phyloP scores from a whole-genome alignment of 2,888 invertebrate species.

The Physocephala rufipes region DNA sequence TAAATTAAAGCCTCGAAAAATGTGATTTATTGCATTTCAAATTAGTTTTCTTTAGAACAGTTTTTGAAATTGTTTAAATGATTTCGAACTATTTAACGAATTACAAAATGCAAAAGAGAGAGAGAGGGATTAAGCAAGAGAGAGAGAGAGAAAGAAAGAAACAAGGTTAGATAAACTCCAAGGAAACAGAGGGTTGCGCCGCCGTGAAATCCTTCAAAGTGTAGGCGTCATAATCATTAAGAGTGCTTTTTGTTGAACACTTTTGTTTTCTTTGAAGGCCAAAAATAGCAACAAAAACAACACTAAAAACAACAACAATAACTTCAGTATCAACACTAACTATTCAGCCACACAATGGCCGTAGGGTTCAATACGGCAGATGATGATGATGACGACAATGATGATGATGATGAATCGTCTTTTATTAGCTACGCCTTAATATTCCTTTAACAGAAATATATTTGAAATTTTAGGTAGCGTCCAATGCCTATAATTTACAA shows the following conservation, averaged over 20 bases:
- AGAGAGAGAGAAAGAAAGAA: background rate
- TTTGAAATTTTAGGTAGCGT: background rate
- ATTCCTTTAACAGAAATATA: slow-evolving; percentile 1
- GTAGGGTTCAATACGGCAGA: too few species aligned
- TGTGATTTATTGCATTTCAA: slow-evolving; percentile 28
- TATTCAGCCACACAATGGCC: too few species aligned
- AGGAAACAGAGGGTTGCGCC: background rate
- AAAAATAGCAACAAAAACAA: background rate
- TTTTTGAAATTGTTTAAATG: slow-evolving; percentile 28
- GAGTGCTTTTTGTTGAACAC: slow-evolving; percentile 10
- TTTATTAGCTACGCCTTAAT: background rate
- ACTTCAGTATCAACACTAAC: background rate
- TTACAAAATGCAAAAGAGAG: background rate
- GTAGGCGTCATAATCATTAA: slow-evolving; percentile 24
- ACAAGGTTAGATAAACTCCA: background rate
- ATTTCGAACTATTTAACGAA: slow-evolving; percentile 32
- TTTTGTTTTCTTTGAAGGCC: background rate
- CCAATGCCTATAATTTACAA: background rate
- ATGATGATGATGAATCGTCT: slow-evolving; percentile 21
- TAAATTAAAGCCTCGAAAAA: slow-evolving; percentile 19
- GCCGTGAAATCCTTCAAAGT: background rate
- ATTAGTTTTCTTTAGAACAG: background rate
- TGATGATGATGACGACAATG: too few species aligned
- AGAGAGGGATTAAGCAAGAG: too few species aligned
- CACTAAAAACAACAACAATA: slow-evolving; percentile 1